Base-by-base conservation (phyloP, 1,140 invertebrate species). In the Zaprionus nigranus region DNA sequence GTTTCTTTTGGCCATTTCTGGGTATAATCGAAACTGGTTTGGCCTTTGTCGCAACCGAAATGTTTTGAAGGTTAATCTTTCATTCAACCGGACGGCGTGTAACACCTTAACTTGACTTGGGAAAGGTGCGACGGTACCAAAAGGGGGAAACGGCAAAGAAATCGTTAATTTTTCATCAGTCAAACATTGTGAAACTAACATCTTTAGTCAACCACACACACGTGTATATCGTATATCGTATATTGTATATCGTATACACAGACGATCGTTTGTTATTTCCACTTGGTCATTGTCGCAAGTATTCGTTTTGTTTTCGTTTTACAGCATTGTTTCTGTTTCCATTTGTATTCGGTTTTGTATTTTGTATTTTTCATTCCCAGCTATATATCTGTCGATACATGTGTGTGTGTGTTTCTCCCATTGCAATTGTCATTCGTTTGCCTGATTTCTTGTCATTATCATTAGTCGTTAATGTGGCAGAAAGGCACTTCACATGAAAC, bases 61-160 rank as follows among this genome's bases (percentile, higher is more conserved):
- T 38, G 15, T 54, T 51, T 71, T 79, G 78, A 83, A 90, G 85
- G 85, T 81, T 90, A 77, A 85, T 88, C 85, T 88, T 79, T 88
- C 69, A 73, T 81, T 81, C 68, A 77, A 68, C 40, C 61, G 36
- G 28, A 64, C 53, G 30, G 61, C 40, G 22, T 65, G 69, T 63
- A 66, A 66, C 62, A 58, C 69, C 59, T 59, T 17, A 51, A 34
- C 7, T 46, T 17, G 46, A 11, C 13, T 13, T 17, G 28, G 22
- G 5, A 22, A 24, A 11, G 38, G 24, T 38, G 4, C 22, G 3
- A n/a, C 24, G 51, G 30, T 34, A 34, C 30, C 30, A 9, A 34
- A 26, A 26, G 28, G 38, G 34, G 17, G 34, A 12, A 9, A 36
- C 22, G 26, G 59, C 15, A 26, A 36, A 38, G 28, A 49, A 51